phyloP scores from a whole-genome alignment of 2,888 invertebrate genomes.

The Ochropacha duplaris region DNA sequence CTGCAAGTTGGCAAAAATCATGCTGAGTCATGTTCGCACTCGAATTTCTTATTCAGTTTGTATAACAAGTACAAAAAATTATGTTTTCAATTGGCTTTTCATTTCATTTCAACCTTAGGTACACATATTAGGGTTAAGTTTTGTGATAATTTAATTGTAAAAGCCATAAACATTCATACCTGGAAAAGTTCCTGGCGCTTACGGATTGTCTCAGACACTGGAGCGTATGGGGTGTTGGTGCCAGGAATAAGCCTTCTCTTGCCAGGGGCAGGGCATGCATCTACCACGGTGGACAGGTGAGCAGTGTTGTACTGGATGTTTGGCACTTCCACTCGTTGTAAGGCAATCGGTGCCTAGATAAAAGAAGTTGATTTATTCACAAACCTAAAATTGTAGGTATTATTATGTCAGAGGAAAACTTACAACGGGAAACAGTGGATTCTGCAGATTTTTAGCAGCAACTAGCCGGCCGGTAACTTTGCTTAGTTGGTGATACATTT shows the following conservation, averaged over 20 bases:
- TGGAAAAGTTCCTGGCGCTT: constrained; percentile 68
- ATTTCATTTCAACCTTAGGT: too few relatives aligned
- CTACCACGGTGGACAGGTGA: constrained; percentile 69
- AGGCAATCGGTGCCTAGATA: constrained; percentile 66
- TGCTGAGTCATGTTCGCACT: too few relatives aligned
- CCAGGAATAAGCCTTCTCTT: constrained; percentile 64
- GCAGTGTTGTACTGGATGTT: constrained; percentile 63
- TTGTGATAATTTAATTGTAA: not conserved
- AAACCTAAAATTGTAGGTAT: not conserved
- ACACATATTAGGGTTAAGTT: too few relatives aligned
- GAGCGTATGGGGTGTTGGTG: constrained; percentile 67
- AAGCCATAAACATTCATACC: constrained; percentile 39
- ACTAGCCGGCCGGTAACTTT: constrained; percentile 71
- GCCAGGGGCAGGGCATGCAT: constrained; percentile 60
- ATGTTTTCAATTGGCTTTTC: too few relatives aligned
- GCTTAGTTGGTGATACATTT: constrained; percentile 78
- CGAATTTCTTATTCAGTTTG: too few relatives aligned
- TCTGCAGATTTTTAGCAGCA: constrained; percentile 64
- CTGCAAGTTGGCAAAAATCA: too few relatives aligned
- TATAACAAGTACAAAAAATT: too few relatives aligned
- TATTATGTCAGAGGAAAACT: constrained; percentile 33
- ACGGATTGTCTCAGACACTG: constrained; percentile 59
- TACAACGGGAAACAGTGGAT: constrained; percentile 75
- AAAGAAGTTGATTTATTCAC: constrained; percentile 13
- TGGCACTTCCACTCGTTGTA: constrained; percentile 74